Percentiles rank a stretch among this genome's conserved stretches.
Evolutionary conservation across 2,113 vertebrate species (phyloP).

Genomic region (Prietella phreatophila): DNA sequence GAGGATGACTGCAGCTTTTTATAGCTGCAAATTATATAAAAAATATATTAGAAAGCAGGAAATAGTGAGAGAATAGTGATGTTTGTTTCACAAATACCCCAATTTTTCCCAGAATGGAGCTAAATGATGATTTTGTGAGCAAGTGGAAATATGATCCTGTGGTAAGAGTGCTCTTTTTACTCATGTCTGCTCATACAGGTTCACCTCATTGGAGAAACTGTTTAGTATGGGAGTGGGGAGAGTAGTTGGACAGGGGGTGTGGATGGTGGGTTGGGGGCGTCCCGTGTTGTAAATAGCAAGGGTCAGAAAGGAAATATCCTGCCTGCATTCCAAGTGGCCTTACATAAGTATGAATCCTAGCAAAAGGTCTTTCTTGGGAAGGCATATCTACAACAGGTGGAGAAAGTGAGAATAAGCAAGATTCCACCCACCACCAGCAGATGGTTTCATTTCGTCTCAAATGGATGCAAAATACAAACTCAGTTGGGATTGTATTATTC

Average conservation of each 20-base stretch:
- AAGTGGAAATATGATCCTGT: background rate
- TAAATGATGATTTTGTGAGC: background rate
- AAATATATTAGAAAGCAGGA: background rate
- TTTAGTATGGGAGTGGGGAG: background rate
- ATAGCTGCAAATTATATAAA: background rate
- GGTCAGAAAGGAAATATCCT: constrained; percentile 55
- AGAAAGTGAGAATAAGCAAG: constrained; percentile 1
- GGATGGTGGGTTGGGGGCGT: background rate
- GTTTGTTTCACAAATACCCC: background rate
- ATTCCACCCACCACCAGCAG: background rate
- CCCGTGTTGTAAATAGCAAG: constrained; percentile 6
- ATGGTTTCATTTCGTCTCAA: background rate
- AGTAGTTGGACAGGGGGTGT: background rate
- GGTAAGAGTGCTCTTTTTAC: background rate
- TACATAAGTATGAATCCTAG: constrained; percentile 66
- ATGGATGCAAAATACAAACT: background rate
- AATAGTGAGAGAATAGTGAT: background rate
- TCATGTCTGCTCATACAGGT: background rate
- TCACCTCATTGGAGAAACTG: background rate
- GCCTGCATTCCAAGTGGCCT: constrained; percentile 58
- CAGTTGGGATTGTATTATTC: background rate
- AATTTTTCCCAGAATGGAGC: background rate
- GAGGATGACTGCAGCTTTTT: background rate
- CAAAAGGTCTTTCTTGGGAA: constrained; percentile 56
- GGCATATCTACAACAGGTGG: constrained; percentile 60